phyloP scores from a whole-genome alignment of 2,888 invertebrate genomes.

The Sthenelais limicola region DNA sequence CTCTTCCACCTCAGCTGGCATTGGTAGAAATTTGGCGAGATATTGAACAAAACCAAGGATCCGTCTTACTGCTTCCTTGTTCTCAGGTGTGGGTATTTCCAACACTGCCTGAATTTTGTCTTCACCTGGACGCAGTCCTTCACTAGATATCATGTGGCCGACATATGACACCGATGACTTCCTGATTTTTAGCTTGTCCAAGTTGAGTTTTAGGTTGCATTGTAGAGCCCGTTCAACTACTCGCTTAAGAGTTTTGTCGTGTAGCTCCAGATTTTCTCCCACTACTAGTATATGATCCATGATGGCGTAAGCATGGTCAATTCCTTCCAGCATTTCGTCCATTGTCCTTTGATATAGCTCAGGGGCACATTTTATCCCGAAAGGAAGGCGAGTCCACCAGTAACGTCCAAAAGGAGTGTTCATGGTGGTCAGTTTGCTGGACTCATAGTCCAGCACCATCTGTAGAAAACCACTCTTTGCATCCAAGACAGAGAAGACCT shows the following conservation, averaged over 20 bases:
- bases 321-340: constrained; percentile 17
- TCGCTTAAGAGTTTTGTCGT: constrained; percentile 26
- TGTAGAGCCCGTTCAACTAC: no score
- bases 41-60: constrained; percentile 51
- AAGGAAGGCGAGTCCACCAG: constrained; percentile 29
- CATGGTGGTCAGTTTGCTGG: constrained; percentile 18
- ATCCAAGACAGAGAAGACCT: constrained; percentile 11
- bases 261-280: not conserved
- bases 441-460: constrained; percentile 14
- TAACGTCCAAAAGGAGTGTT: constrained; percentile 24
- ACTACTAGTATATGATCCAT: constrained; percentile 31
- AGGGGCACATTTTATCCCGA: constrained; percentile 17
- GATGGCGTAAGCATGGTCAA: not conserved
- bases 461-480: not conserved
- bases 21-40: constrained; percentile 45
- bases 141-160: constrained; percentile 47
- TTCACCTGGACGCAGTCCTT: constrained; percentile 48
- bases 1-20: constrained; percentile 40
- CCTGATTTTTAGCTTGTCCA: no score
- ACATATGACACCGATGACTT: constrained; percentile 41
- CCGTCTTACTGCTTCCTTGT: constrained; percentile 45
- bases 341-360: constrained; percentile 22
- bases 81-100: constrained; percentile 47
- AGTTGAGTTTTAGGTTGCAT: no score
- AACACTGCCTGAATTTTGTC: constrained; percentile 48